Conservation (phyloP, 23 tunicate species). For the Styela clava region DNA sequence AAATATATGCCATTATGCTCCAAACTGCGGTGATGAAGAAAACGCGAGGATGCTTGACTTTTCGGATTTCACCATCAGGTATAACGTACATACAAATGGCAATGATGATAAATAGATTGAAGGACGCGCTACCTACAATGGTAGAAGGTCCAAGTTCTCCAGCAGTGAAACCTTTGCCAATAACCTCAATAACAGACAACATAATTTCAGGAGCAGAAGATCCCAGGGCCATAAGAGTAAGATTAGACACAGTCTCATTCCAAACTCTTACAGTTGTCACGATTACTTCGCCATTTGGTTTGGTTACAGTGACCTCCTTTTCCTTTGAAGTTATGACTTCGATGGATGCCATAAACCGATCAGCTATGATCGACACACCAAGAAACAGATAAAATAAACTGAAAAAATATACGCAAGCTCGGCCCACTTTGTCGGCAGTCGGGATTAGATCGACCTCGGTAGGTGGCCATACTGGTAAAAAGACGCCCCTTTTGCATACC, state of each 20-base stretch:
- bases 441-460: slow-evolving; percentile 39
- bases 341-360: slow-evolving; percentile 98
- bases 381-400: slow-evolving; percentile 82
- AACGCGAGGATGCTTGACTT: slow-evolving; percentile 94
- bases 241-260: slow-evolving; percentile 98
- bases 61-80: slow-evolving; percentile 89
- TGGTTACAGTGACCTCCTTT: slow-evolving; percentile 70
- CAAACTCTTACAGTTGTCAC: slow-evolving; percentile 83
- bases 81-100: slow-evolving; percentile 99
- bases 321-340: slow-evolving; percentile 98
- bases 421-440: slow-evolving; percentile 56
- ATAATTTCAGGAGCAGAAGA: slow-evolving; percentile 97
- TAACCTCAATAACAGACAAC: slow-evolving; percentile 93
- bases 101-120: slow-evolving; percentile 94
- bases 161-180: slow-evolving; percentile 73
- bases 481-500: slow-evolving; percentile 55
- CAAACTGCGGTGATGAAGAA: slow-evolving; percentile 92
- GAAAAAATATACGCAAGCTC: slow-evolving; percentile 81
- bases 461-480: slow-evolving; percentile 79
- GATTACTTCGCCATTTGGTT: slow-evolving; percentile 52
- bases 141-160: slow-evolving; percentile 99
- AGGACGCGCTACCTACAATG: slow-evolving; percentile 97
- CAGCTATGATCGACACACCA: slow-evolving; percentile 97
- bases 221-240: slow-evolving; percentile 98
- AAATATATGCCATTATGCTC: slow-evolving; percentile 89